These are phyloP conservation scores for Aphelenchoides bicaudatus DNA, from an alignment of 2,888 invertebrate species.

Conservation along the genomic window DNA sequence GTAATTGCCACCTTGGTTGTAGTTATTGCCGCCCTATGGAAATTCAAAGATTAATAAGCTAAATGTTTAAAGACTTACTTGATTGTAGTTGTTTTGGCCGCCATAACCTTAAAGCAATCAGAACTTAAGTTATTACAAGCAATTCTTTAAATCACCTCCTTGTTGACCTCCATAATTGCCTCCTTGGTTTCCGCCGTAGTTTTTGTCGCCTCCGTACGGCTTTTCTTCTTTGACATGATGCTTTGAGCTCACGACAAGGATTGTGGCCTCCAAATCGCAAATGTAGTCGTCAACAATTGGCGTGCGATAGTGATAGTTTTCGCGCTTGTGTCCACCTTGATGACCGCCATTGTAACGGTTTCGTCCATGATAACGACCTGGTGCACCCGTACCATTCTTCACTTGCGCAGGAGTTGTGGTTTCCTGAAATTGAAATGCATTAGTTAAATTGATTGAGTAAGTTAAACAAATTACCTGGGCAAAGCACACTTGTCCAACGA, in stretches of 20 bases:
- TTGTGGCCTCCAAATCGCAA: conserved; percentile 39
- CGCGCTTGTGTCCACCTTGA: neutral
- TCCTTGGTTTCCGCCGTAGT: too few relatives aligned
- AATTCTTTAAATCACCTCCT: too few relatives aligned
- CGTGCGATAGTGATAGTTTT: conserved; percentile 1
- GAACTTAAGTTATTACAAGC: too few relatives aligned
- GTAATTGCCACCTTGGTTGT: too few relatives aligned
- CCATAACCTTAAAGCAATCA: too few relatives aligned
- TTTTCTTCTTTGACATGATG: conserved; percentile 6
- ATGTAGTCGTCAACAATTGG: conserved; percentile 29
- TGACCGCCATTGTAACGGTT: neutral
- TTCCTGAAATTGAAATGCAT: neutral
- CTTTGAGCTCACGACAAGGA: conserved; percentile 35
- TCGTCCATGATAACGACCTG: neutral
- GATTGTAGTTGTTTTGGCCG: neutral
- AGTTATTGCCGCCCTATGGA: too few relatives aligned
- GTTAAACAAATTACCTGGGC: neutral
- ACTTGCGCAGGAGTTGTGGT: neutral
- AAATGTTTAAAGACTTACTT: too few relatives aligned
- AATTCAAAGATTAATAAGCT: too few relatives aligned
- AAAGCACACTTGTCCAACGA: neutral
- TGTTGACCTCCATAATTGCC: too few relatives aligned
- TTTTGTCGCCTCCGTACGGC: conserved; percentile 14
- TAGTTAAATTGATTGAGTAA: neutral
- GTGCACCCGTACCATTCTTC: conserved; percentile 9